These are phyloP conservation scores for Emmelina monodactyla DNA, from an alignment of 2,888 invertebrate species.

Conservation along the genomic window DNA sequence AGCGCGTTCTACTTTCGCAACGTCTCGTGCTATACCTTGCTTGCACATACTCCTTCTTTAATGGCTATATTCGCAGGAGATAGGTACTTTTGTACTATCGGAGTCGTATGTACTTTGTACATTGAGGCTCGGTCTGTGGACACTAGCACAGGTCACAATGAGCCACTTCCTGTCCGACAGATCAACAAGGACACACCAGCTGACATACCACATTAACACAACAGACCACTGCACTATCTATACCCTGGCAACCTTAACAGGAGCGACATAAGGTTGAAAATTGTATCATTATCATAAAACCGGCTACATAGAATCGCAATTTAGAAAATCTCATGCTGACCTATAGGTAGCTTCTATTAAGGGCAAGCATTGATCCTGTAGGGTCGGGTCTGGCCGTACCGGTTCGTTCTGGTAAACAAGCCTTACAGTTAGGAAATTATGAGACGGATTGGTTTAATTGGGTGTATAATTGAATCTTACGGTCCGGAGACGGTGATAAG, in stretches of 20 bases:
- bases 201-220: conserved; percentile 24
- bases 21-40: no score
- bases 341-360: neutral
- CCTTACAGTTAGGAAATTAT: conserved; percentile 26
- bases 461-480: conserved; percentile 35
- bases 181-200: conserved; percentile 43
- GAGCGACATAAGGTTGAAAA: neutral
- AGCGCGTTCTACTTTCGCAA: no score
- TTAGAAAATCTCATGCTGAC: neutral
- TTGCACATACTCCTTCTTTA: no score
- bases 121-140: conserved; percentile 21
- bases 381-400: conserved; percentile 10
- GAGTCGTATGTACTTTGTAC: no score
- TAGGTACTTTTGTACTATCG: no score
- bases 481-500: conserved; percentile 20
- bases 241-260: neutral
- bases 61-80: no score
- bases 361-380: neutral
- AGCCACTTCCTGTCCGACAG: conserved; percentile 48
- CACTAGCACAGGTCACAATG: conserved; percentile 51
- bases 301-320: neutral
- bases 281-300: neutral
- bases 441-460: conserved; percentile 30
- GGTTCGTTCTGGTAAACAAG: conserved; percentile 20
- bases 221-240: neutral